Base-by-base conservation (phyloP, 2,797 vertebrate genomes). In the Sebastes minor region DNA sequence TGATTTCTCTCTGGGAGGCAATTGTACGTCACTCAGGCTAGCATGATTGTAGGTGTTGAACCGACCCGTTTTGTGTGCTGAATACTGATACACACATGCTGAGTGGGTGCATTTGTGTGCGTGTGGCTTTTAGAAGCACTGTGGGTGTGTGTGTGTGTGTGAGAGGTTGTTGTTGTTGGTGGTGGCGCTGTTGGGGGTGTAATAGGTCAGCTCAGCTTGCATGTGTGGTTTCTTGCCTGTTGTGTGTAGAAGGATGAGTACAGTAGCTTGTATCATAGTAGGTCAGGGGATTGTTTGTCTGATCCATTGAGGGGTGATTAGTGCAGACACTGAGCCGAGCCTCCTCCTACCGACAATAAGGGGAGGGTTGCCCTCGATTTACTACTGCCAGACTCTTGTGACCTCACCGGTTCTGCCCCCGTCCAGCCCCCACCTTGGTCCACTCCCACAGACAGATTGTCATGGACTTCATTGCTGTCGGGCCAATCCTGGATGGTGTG, bases 261-360 rank as follows among this genome's bases (percentile, higher is more conserved):
- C 80, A 88, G 82, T 84, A 57, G 76, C 69, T 56, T 80, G 46
- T 88, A 88, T 91, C 87, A 87, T 89, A 91, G 86, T 91, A 90
- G 92, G 93, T 91, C 91, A 93, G 80, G 53, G 92, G 90, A 93
- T 92, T 94, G 89, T 90, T 90, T 86, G 86, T 94, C 90, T 94
- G 91, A 93, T 92, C 89, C 93, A 92, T 84, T 92, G 91, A 91
- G 82, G 82, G 82, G 87, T 18, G 91, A 94, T 94, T 93, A 93
- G 80, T n/a, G 55, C 63, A 78, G 86, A 91, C 88, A 91, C 76
- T 85, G 91, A 91, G 85, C 77, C 13, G 28, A 82, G 80, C 82
- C 83, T 89, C 84, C 82, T 91, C 80, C 85, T 82, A 68, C 78
- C 33, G 70, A 82, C 82, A 83, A 82, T 65, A 70, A 87, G 67